These are phyloP conservation scores for Morus bassanus DNA, from an alignment of 2,797 vertebrate genomes.

Conservation along the genomic window DNA sequence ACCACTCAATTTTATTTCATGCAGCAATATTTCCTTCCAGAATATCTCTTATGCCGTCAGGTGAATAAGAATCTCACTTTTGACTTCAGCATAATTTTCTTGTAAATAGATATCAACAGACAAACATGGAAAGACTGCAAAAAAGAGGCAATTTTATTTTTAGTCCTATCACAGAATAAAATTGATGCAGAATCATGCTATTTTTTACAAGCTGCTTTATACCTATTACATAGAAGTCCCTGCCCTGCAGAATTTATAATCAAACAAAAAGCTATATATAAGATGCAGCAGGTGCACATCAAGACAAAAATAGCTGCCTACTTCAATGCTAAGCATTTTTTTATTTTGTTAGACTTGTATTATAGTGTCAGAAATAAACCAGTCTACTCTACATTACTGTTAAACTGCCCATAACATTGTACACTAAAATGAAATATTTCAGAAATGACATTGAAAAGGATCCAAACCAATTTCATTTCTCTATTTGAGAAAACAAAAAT, in stretches of 20 bases:
- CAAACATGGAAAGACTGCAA: not conserved
- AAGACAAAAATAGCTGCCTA: not conserved
- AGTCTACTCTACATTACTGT: not conserved
- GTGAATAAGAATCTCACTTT: not conserved
- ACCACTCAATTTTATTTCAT: not conserved
- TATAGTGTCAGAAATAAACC: not conserved
- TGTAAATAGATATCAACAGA: not conserved
- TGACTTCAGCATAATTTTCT: not conserved
- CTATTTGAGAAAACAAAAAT: not conserved
- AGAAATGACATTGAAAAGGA: not conserved
- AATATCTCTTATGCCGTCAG: not conserved
- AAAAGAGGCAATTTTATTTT: not conserved
- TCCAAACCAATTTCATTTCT: not conserved
- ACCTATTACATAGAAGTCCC: not conserved
- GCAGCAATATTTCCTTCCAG: not conserved
- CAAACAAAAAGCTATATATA: not conserved
- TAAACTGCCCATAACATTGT: not conserved
- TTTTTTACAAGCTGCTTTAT: not conserved
- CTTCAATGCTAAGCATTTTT: not conserved
- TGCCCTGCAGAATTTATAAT: not conserved
- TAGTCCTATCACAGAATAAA: not conserved
- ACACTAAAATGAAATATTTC: not conserved
- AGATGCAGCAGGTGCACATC: not conserved
- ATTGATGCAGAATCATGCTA: not conserved
- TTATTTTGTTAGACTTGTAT: not conserved